A percentile compares a stretch with the other conserved stretches of the same genome.
phyloP scores from a whole-genome alignment of 2,113 vertebrate species.

The Otus sunia region DNA sequence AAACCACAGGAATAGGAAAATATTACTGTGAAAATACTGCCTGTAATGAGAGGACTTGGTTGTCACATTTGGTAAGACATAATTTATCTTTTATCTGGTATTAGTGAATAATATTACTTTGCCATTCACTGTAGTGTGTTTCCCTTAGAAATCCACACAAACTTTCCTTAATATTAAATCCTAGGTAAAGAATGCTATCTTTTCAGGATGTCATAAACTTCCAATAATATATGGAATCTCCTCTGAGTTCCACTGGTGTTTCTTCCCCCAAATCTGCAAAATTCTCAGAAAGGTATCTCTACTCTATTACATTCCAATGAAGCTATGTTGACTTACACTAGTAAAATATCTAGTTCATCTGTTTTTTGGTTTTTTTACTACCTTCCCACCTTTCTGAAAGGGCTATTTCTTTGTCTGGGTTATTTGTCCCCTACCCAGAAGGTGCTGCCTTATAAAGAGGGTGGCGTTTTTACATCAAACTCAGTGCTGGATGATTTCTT shows the following conservation, averaged over 20 bases:
- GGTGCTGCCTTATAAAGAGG: not conserved
- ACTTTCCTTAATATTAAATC: not conserved
- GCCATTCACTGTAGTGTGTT: not conserved
- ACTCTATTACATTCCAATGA: not conserved
- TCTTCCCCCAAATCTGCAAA: not conserved
- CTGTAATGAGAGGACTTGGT: constrained; percentile 38
- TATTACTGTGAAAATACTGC: constrained; percentile 37
- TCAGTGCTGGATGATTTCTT: not conserved
- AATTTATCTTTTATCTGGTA: constrained; percentile 32
- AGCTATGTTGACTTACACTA: not conserved
- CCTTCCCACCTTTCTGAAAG: not conserved
- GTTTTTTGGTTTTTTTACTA: not conserved
- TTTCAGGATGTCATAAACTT: not conserved
- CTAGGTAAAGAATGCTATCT: not conserved
- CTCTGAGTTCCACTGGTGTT: not conserved
- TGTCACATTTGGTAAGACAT: constrained; percentile 36
- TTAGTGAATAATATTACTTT: constrained; percentile 11
- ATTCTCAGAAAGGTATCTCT: not conserved
- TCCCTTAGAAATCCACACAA: not conserved
- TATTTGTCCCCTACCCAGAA: not conserved
- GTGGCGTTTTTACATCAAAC: not conserved
- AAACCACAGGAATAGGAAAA: constrained; percentile 49
- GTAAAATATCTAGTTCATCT: not conserved
- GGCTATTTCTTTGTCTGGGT: not conserved
- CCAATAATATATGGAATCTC: not conserved